A percentile compares a stretch with the other conserved stretches of the same genome.
phyloP scores from a whole-genome alignment of 1,140 invertebrate genomes.

The Himalopsyche phryganea region DNA sequence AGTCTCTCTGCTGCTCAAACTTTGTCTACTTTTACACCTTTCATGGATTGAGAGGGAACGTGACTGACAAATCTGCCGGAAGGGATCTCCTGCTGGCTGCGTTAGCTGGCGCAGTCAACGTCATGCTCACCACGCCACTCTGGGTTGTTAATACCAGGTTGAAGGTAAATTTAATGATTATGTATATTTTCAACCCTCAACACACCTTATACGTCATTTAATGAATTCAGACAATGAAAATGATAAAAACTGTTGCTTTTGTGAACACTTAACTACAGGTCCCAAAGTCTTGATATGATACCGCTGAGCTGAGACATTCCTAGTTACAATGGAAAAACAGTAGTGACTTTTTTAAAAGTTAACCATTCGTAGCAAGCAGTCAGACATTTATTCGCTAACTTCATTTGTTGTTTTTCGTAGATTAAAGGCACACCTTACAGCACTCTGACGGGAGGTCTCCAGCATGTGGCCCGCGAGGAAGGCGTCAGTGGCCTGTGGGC shows the following conservation, averaged over 20 bases:
- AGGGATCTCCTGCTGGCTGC: constrained; percentile 77
- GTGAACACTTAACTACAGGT: too few relatives aligned
- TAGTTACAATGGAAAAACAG: too few relatives aligned
- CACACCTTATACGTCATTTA: too few relatives aligned
- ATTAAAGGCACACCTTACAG: constrained; percentile 37
- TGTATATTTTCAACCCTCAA: background rate
- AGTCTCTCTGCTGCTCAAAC: constrained; percentile 81
- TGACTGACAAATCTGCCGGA: constrained; percentile 52
- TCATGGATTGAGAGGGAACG: constrained; percentile 72
- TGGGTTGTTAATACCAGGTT: constrained; percentile 90
- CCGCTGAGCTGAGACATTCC: too few relatives aligned
- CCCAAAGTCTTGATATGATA: too few relatives aligned
- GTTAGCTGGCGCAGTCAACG: constrained; percentile 79
- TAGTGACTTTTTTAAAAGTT: too few relatives aligned
- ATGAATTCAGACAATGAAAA: too few relatives aligned
- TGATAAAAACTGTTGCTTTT: too few relatives aligned
- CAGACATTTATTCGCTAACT: too few relatives aligned
- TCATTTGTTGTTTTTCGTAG: background rate
- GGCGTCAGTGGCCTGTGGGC: constrained; percentile 74
- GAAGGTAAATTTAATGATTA: constrained; percentile 57
- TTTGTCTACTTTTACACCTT: constrained; percentile 93
- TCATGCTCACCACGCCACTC: constrained; percentile 78
- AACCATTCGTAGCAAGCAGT: too few relatives aligned
- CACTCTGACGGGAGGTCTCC: constrained; percentile 61
- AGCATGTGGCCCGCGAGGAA: constrained; percentile 67